Evolutionary conservation across 35 echinoderm and acorn worm genomes (phyloP).

Genomic region (Ophiothrix spiculata): DNA sequence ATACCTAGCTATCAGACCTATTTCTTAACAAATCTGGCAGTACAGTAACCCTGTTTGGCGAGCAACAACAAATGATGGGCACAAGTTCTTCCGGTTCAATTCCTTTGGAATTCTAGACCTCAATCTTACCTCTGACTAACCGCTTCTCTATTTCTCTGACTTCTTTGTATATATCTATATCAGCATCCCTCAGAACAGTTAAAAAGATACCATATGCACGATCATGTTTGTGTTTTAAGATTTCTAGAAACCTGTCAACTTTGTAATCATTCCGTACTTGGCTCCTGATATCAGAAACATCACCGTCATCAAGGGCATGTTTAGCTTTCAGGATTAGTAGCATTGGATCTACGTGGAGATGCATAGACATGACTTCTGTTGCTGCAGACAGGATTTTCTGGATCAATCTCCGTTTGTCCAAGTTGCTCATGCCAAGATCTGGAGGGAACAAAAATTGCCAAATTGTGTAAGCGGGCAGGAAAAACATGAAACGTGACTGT

Average conservation of each 20-base stretch:
- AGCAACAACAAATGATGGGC: too few relatives aligned
- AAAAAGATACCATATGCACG: background rate
- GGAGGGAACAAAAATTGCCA: background rate
- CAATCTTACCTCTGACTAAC: background rate
- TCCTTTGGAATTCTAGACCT: too few relatives aligned
- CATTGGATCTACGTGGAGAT: background rate
- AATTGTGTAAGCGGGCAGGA: too few relatives aligned
- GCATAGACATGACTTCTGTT: background rate
- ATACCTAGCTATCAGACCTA: too few relatives aligned
- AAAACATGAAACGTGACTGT: too few relatives aligned
- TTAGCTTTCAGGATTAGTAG: background rate
- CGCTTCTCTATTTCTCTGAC: background rate
- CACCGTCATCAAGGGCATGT: background rate
- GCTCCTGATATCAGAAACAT: background rate
- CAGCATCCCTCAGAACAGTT: background rate
- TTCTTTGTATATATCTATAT: background rate
- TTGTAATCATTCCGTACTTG: background rate
- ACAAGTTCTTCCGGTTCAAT: too few relatives aligned
- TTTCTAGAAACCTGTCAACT: background rate
- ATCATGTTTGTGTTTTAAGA: background rate
- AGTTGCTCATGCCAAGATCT: background rate
- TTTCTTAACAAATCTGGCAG: too few relatives aligned
- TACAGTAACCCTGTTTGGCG: too few relatives aligned
- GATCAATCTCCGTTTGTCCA: background rate
- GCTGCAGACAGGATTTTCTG: background rate